phyloP scores from a whole-genome alignment of 2,113 vertebrate genomes.

The Tetrao urogallus region DNA sequence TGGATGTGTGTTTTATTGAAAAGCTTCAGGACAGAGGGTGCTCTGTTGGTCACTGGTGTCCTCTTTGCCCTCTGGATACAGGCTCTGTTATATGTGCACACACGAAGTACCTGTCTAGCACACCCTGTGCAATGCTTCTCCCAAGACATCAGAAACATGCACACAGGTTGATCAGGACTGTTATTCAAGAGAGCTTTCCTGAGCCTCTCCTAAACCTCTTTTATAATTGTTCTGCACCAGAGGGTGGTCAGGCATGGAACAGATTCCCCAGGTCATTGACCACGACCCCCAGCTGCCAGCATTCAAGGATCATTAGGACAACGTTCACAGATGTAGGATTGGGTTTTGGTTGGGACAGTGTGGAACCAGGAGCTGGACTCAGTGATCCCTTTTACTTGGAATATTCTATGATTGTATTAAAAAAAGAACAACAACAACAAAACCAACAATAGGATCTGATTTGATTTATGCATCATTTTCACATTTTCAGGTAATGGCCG shows the following conservation, averaged over 20 bases:
- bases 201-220: neutral
- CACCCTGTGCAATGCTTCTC: fast-evolving
- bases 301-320: neutral
- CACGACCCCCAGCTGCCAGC: neutral
- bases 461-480: neutral
- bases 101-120: neutral
- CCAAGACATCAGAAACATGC: neutral
- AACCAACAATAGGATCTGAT: neutral
- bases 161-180: neutral
- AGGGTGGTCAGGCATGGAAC: neutral
- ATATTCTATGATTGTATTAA: too few species aligned
- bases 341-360: neutral
- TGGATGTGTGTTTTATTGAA: neutral
- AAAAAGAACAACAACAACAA: neutral
- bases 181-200: neutral
- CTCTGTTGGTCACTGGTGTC: neutral
- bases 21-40: neutral
- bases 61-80: neutral
- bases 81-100: neutral
- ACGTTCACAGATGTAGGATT: neutral
- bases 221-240: neutral
- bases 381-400: neutral
- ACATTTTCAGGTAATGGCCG: neutral
- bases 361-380: neutral
- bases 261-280: neutral